Base-by-base conservation (phyloP, 2,888 invertebrate genomes). In the Sinhomidia bicolor region DNA sequence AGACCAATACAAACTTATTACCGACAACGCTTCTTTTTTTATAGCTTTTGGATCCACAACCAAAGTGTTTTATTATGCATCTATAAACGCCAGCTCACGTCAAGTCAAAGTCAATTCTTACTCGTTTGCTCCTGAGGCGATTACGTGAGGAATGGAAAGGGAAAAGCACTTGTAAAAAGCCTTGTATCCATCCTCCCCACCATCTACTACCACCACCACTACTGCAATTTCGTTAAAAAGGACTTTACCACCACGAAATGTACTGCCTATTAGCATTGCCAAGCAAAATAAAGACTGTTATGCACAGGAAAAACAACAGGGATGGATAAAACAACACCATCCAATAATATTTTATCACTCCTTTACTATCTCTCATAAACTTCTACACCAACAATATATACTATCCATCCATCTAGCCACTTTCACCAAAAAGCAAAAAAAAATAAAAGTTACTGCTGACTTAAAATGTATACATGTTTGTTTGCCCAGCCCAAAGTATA, bases 31-130 rank as follows among this genome's bases (percentile, higher is more conserved):
- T 71, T 44, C 44, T 10, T 44, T 32, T 47, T 68, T 44, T 71
- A 32, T 78, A 20, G 20, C 20, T 51, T 78, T 54, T 29, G 78
- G 51, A 78, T 78, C 12, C 78, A n/a, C 29, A 54, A 54, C 29
- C 29, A 78, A 80, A 80, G 65, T 86, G 71, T 81, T 86, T 86
- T 86, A 81, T 81, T 80, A 86, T 86, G 86, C 81, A 81, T 81
- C 57, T 60, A 80, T 86, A 86, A 86, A 86, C 86, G 71, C 68
- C 54, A 81, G 32, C 71, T 76, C 71, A 51, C 74, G 80, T 86
- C 86, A 81, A 81, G 81, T 65, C 81, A 86, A 86, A 86, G 80
- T 86, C 86, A 86, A 86, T 86, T 81, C 68, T 32, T 57, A 47
- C 44, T 71, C 36, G 85, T 81, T 86, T 74, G 80, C 81, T 86